phyloP scores from a whole-genome alignment of 1,140 invertebrate species.

The Dysdera silvatica region DNA sequence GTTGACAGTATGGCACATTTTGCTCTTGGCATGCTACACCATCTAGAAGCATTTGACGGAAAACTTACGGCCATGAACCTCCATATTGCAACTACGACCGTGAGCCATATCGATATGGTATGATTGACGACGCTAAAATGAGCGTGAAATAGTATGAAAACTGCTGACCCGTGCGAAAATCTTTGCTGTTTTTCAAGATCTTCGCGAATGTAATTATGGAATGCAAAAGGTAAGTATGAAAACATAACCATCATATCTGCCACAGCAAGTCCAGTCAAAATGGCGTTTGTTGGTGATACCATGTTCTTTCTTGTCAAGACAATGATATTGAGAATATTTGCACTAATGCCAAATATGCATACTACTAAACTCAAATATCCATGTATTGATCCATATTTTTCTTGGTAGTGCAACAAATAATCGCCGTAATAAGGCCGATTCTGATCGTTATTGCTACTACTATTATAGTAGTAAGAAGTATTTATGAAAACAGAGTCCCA shows the following conservation, averaged over 20 bases:
- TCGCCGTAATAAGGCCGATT: constrained; percentile 19
- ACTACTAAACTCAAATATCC: constrained; percentile 62
- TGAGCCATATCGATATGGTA: constrained; percentile 86
- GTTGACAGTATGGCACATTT: constrained; percentile 62
- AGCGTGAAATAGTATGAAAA: constrained; percentile 44
- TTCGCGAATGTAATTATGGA: constrained; percentile 57
- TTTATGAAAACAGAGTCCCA: too few relatives aligned
- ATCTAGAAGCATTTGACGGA: constrained; percentile 14
- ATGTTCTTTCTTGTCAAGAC: constrained; percentile 75
- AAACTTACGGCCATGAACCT: constrained; percentile 72
- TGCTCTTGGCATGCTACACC: constrained; percentile 48
- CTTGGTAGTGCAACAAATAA: constrained; percentile 1
- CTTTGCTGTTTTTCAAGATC: constrained; percentile 18
- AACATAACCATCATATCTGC: constrained; percentile 79
- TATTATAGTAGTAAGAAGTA: too few relatives aligned
- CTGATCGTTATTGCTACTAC: too few relatives aligned
- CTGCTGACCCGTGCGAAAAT: constrained; percentile 27
- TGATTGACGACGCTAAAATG: constrained; percentile 73
- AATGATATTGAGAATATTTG: constrained; percentile 78
- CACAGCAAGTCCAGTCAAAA: constrained; percentile 72
- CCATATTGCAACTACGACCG: constrained; percentile 83
- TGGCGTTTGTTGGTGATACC: constrained; percentile 71
- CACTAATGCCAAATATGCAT: constrained; percentile 75
- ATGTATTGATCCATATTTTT: constrained; percentile 47
- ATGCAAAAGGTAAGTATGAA: constrained; percentile 73